A percentile compares a stretch with the other conserved stretches of the same genome.
These are phyloP conservation scores for Monarcha castaneiventris DNA, from an alignment of 2,113 vertebrate species.

Conservation along the genomic window DNA sequence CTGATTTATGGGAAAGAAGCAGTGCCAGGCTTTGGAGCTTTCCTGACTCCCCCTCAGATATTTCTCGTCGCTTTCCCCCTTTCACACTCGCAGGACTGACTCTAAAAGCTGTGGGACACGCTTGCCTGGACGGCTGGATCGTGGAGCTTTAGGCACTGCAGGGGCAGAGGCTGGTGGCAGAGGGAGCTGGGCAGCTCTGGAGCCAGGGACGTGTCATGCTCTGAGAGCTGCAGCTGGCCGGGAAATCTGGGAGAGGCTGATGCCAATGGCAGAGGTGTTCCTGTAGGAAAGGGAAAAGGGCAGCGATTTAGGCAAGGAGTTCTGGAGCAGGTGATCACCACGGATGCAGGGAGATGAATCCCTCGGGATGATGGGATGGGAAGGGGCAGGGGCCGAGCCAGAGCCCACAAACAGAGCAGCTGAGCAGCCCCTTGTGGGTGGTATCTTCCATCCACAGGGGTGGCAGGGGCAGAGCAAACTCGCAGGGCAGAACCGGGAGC, in stretches of 20 bases:
- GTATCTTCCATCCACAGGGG: background rate
- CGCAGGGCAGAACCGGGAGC: background rate
- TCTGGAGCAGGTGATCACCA: background rate
- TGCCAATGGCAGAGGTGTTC: background rate
- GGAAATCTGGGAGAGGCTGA: background rate
- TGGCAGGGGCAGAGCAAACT: fast-evolving
- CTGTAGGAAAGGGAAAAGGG: background rate
- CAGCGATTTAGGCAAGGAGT: fast-evolving
- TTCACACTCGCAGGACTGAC: background rate
- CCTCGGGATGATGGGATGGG: background rate
- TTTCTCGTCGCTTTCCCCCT: background rate
- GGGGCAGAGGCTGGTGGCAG: background rate
- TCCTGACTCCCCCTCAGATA: background rate
- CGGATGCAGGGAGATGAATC: fast-evolving
- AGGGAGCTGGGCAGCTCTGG: background rate
- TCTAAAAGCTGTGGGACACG: background rate
- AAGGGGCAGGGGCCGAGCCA: background rate
- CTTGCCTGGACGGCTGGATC: background rate
- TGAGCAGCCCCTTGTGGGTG: background rate
- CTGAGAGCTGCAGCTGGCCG: background rate
- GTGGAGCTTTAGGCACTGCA: background rate
- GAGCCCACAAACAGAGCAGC: background rate
- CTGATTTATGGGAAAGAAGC: background rate
- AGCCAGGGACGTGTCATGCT: fast-evolving
- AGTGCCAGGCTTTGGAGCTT: background rate